A percentile compares a stretch with the other conserved stretches of the same genome.
Evolutionary conservation across 2,113 vertebrate genomes (phyloP).

Genomic region (Smithornis capensis): DNA sequence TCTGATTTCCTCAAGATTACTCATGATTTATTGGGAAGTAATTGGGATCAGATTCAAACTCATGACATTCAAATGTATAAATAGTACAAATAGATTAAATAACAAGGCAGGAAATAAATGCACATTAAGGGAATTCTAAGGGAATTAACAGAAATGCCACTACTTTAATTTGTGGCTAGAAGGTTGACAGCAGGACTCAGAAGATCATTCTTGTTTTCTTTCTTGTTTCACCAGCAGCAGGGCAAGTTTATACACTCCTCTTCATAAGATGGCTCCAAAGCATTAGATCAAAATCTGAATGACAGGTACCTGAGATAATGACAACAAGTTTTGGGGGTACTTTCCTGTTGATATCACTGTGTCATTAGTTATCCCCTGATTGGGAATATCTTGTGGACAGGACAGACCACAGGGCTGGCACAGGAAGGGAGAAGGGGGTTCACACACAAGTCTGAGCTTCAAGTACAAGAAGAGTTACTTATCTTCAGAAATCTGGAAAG

Average conservation of each 20-base stretch:
- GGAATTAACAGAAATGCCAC: neutral
- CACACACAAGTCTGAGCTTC: neutral
- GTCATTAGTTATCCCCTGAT: neutral
- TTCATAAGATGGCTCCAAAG: neutral
- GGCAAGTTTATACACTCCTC: neutral
- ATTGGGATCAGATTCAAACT: neutral
- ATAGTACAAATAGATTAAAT: neutral
- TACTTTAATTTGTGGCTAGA: neutral
- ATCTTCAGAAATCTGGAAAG: neutral
- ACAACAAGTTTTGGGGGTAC: neutral
- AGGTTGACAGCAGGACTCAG: neutral
- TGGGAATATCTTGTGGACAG: neutral
- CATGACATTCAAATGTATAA: neutral
- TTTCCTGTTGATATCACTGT: neutral
- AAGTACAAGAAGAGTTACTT: neutral
- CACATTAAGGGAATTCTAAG: neutral
- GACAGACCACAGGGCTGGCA: neutral
- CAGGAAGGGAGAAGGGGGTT: neutral
- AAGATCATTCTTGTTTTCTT: neutral
- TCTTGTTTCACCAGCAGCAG: neutral
- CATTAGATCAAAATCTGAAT: neutral
- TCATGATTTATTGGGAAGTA: neutral
- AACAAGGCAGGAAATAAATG: slow-evolving; percentile 8
- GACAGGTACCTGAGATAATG: neutral
- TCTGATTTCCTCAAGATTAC: neutral